Evolutionary conservation across 1,140 invertebrate genomes (phyloP), one percentile per base, ranked within the genome.

Genomic region (Oedothorax gibbosus): DNA sequence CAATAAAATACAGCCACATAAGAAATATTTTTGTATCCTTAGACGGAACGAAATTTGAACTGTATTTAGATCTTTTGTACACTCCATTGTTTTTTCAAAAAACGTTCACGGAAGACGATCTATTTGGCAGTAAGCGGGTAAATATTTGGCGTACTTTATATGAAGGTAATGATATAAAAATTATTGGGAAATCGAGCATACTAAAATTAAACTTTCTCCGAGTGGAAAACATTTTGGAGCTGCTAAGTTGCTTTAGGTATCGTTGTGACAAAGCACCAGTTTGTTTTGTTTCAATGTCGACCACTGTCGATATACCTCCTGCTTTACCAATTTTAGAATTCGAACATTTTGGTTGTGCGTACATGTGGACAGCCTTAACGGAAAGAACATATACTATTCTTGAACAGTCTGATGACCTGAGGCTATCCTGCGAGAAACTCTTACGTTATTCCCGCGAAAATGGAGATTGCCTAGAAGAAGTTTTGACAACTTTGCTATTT

Each of bases 231-330:
- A 12, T 20, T 72, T 82, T 62, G 11, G 9, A 62, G 62, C 7
- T 72, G 9, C 18, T 82, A 9, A 82, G 56, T 21, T 72, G 79
- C 60, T 62, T 82, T 14, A 49, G 69, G 18, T 50, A 20, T 11
- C 66, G 79, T 18, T 71, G 21, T 64, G 54, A 60, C 12, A 82
- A 82, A 60, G 50, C 72, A 7, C 79, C 79, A 8, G 51, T 82
- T 20, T 18, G 72, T 5, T 72, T 82, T 18, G 51, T 64, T 20
- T n/a, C 35, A 21, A 64, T 82, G 56, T 7, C 12, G 57, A 7
- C 20, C 8, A 72, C 0, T 20, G 7, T 2, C 9, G 72, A 62
- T 62, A 12, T 8, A 10, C 54, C 68, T 1, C 68, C 69, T 82
- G 0, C 0, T 2, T 18, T 14, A 18, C 21, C 79, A 7, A 0